Evolutionary conservation across 2,888 invertebrate species (phyloP).

Genomic region (Notocelia uddmanniana): DNA sequence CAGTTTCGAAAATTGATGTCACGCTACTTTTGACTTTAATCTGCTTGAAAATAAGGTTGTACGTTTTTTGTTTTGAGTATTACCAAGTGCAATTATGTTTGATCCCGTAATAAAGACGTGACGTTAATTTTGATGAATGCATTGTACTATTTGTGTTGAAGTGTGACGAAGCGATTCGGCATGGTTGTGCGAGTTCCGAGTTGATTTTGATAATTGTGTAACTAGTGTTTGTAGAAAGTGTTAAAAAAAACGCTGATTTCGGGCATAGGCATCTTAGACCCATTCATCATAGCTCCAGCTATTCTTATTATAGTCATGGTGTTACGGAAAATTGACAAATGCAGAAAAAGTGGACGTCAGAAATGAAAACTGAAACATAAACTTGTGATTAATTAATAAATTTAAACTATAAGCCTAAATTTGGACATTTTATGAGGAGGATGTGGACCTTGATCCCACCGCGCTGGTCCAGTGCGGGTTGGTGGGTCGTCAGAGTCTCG

Average conservation of each 20-base stretch:
- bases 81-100: neutral
- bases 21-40: neutral
- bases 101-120: slow-evolving; percentile 62
- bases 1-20: neutral
- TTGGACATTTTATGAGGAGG: too few relatives aligned
- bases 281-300: too few relatives aligned
- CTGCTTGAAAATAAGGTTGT: neutral
- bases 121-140: slow-evolving; percentile 67
- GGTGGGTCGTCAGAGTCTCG: too few relatives aligned
- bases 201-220: slow-evolving; percentile 45
- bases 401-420: too few relatives aligned
- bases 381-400: too few relatives aligned
- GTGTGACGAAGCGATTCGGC: slow-evolving; percentile 52
- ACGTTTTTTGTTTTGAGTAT: neutral
- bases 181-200: slow-evolving; percentile 46
- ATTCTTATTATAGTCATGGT: too few relatives aligned
- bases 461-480: too few relatives aligned
- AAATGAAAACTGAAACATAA: too few relatives aligned
- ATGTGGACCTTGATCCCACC: too few relatives aligned
- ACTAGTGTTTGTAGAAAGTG: slow-evolving; percentile 47
- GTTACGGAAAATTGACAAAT: too few relatives aligned
- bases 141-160: slow-evolving; percentile 49
- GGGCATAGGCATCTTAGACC: too few relatives aligned
- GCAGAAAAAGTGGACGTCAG: too few relatives aligned
- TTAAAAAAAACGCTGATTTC: slow-evolving; percentile 6